Evolutionary conservation across 2,113 vertebrate genomes (phyloP), one percentile per base, ranked within the genome.

Genomic region (Seriola aureovittata): DNA sequence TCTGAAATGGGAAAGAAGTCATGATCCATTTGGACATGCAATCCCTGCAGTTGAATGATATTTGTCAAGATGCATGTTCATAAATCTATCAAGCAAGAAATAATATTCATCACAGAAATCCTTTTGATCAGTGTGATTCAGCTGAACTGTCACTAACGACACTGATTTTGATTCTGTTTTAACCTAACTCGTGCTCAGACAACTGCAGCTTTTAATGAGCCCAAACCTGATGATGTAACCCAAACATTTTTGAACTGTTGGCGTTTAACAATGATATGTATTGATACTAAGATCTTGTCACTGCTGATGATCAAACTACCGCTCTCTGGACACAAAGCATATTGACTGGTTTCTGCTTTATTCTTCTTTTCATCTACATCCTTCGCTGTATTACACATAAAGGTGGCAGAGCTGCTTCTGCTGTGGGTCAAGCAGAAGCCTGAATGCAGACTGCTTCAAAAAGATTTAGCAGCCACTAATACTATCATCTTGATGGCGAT

Each of bases 1-100:
- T 94, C 98, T 99, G 85, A 78, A 71, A 82, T 12, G n/a, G 36
- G 66, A 13, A 38, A 76, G 12, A 88, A 60, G 9, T 54, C 10
- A 69, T 21, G 9, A 57, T 8, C 34, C 10, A 25, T 40, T 58
- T 52, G 2, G 13, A 52, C 19, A 48, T 44, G 25, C 1, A 34
- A 19, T 21, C 14, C 17, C 21, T 32, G 8, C 5, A 58, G 4
- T 55, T 11, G 25, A 57, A 34, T 5, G 25, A 66, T 23, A 40
- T 59, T n/a, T 13, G 46, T 40, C n/a, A 40, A 32, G 3, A 11
- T 12, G 1, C 8, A 9, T 17, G 13, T 29, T 3, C 23, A 59
- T 57, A 14, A 10, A 42, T 34, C 48, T 46, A 42, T 75, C 5
- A n/a, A 40, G 48, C 29, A 60, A 44, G 9, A 64, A 75, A 54